phyloP scores from a whole-genome alignment of 30 jellyfish, hydroid and myxozoan genomes.

The Aurelia sp. region DNA sequence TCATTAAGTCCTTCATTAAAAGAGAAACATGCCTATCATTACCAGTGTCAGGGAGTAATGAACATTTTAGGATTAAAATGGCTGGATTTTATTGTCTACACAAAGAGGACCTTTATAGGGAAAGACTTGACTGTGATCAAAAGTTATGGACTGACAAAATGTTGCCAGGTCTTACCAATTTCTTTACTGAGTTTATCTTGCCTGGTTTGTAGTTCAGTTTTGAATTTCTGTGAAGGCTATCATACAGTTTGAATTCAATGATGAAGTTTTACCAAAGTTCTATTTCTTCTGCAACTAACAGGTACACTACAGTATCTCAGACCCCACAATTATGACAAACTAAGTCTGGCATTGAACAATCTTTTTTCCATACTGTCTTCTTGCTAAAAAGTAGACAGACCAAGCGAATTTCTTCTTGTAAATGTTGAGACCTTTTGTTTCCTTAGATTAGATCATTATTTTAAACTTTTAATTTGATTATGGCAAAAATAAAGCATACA shows the following conservation, averaged over 20 bases:
- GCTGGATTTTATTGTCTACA: conserved; percentile 53
- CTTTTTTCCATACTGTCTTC: neutral
- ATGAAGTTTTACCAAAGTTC: no score
- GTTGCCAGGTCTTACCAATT: no score
- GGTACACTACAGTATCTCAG: no score
- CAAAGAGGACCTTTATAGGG: conserved; percentile 18
- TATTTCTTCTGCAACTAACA: no score
- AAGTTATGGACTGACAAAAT: conserved; percentile 15
- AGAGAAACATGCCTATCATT: conserved; percentile 13
- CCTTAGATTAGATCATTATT: no score
- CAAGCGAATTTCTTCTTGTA: neutral
- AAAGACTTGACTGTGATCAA: conserved; percentile 21
- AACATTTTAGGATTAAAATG: neutral
- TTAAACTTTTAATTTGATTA: neutral
- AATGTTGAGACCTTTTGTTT: no score
- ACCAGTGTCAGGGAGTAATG: conserved; percentile 67
- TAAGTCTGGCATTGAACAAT: neutral
- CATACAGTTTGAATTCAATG: no score
- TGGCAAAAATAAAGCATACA: no score
- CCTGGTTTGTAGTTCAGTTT: neutral
- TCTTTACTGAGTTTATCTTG: neutral
- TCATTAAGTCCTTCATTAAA: conserved; percentile 1
- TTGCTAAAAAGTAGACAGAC: neutral
- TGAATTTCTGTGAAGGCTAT: no score
- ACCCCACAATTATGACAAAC: no score